phyloP scores from a whole-genome alignment of 2,797 vertebrate species.

The Botia almorhae region DNA sequence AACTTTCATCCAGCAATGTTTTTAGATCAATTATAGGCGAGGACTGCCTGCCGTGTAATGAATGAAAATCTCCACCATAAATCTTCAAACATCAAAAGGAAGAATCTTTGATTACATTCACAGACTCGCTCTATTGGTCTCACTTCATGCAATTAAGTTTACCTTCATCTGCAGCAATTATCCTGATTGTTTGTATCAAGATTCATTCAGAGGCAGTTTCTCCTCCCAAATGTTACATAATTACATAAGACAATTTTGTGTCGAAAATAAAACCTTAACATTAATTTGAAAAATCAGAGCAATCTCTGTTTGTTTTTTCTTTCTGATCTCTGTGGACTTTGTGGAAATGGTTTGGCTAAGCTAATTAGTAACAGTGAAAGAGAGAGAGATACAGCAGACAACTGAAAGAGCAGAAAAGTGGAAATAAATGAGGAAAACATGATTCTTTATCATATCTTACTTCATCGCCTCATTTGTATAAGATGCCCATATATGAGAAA shows the following conservation, averaged over 20 bases:
- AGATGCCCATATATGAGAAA: slow-evolving; percentile 27
- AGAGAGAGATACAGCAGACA: not conserved
- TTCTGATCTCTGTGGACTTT: slow-evolving; percentile 52
- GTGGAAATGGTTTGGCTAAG: slow-evolving; percentile 26
- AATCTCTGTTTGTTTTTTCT: slow-evolving; percentile 59
- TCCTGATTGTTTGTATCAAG: slow-evolving; percentile 42
- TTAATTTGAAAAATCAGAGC: slow-evolving; percentile 65
- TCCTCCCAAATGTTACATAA: slow-evolving; percentile 51
- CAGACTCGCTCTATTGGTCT: slow-evolving; percentile 17
- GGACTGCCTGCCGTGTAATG: slow-evolving; percentile 10
- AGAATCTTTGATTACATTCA: slow-evolving; percentile 19
- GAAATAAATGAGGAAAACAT: not conserved
- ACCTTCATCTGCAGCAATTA: slow-evolving; percentile 48
- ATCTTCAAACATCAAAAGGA: slow-evolving; percentile 19
- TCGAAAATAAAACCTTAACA: slow-evolving; percentile 62
- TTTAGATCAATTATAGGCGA: slow-evolving; percentile 23
- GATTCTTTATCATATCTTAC: not conserved
- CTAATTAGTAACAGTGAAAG: slow-evolving; percentile 32
- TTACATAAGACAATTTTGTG: slow-evolving; percentile 60
- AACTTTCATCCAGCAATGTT: slow-evolving; percentile 7
- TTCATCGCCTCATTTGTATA: slow-evolving; percentile 26
- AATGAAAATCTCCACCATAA: slow-evolving; percentile 27
- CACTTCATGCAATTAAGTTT: slow-evolving; percentile 40
- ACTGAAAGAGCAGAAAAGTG: not conserved
- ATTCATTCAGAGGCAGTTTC: slow-evolving; percentile 51